phyloP scores from a whole-genome alignment of 2,113 vertebrate genomes.

The Rhagologus leucostigma region DNA sequence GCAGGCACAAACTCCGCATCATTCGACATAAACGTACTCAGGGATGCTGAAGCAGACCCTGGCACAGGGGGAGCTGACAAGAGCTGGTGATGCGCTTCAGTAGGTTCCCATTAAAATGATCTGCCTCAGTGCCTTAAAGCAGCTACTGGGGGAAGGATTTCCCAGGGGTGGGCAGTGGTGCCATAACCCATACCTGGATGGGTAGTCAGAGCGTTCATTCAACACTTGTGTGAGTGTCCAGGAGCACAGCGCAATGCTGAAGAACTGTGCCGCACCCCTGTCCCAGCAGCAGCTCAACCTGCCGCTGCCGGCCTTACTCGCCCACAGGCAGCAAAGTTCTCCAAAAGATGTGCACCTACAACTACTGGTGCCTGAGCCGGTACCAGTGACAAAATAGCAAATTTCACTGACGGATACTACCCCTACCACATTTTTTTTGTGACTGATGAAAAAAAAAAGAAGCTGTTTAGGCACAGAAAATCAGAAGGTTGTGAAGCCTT shows the following conservation, averaged over 20 bases:
- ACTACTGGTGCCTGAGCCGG: neutral
- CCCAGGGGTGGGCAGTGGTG: neutral
- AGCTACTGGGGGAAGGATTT: neutral
- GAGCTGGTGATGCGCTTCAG: neutral
- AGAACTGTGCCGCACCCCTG: accelerated
- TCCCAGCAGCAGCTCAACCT: neutral
- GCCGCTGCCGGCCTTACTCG: neutral
- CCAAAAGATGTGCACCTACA: neutral
- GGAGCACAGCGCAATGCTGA: neutral
- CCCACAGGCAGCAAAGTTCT: neutral
- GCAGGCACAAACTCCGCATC: neutral
- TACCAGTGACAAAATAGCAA: neutral
- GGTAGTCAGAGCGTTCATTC: accelerated
- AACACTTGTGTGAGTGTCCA: accelerated
- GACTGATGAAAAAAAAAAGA: neutral
- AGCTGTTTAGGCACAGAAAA: neutral
- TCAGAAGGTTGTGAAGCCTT: neutral
- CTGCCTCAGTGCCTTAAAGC: neutral
- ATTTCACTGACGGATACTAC: neutral
- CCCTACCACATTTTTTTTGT: neutral
- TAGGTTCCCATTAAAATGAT: neutral
- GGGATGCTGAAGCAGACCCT: neutral
- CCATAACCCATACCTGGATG: too few species aligned
- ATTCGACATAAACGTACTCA: accelerated
- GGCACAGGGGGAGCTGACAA: neutral